Base-by-base conservation (phyloP, 2,797 vertebrate genomes). In the Ataeniobius toweri region DNA sequence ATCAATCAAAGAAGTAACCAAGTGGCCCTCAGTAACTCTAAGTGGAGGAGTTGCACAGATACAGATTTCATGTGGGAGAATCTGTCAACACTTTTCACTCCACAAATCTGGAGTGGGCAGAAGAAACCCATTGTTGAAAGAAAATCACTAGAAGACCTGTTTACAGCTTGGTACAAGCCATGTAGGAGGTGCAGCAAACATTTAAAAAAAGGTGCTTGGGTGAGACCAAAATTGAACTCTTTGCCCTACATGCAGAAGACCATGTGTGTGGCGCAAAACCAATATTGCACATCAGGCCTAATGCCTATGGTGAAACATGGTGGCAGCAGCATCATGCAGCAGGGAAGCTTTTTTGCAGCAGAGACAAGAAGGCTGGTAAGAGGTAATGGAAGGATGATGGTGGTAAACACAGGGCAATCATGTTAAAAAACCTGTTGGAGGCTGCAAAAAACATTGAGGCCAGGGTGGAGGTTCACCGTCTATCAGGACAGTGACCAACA, bases 1-100 rank as follows among this genome's bases (percentile, higher is more conserved):
- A 68, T 68, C 22, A n/a, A 68, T 44, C 39, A 68, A 41, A 41
- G 5, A n/a, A 68, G 39, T 22, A 41, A 39, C 65, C 65, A 67
- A 67, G 63, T 36, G 36, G 63, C 36, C 36, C 4, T 67, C 63
- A 67, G 36, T 24, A 44, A 41, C 20, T 67, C 36, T 8, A n/a
- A 44, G 65, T 68, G 65, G 65, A 24, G 65, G 65, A 68, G 65
- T 22, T 24, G 39, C 39, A 68, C 39, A 41, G 22, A 41, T 44
- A 20, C 22, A 14, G 65, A 44, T 44, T 68, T 68, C 6, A 68
- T 68, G 39, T 68, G 36, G 65, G 65, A 24, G 63, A 41, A 44
- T 68, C 65, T 68, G 36, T 68, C 65, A 68, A 44, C 63, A 67
- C 63, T 24, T 67, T 41, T 18, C 20, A 13, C 65, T 41, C 65